Evolutionary conservation across 2,113 vertebrate genomes (phyloP), one percentile per base, ranked within the genome.

Genomic region (Oophaga pumilio): DNA sequence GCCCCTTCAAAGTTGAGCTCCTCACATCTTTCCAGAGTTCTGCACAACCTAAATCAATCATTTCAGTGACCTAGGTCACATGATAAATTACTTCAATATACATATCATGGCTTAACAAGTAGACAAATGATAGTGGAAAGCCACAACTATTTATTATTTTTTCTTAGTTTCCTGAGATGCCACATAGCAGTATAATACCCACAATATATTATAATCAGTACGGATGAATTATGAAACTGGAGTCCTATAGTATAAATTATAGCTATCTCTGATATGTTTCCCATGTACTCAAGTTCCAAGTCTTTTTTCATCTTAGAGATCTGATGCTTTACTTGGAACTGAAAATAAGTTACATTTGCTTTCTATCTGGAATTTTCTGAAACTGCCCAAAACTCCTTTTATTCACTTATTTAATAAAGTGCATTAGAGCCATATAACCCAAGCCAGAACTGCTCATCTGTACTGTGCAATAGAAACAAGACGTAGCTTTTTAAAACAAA

Each of bases 1-100:
- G 66, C 90, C 82, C 60, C 80, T 88, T 88, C 57, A 68, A 68
- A 77, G 81, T 88, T 83, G 26, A 56, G 62, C 82, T 88, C 56
- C 87, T 76, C 52, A 66, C 69, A 83, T 88, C 76, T 71, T 73
- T 73, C 57, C 64, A 14, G 57, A 64, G 69, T 82, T 66, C 69
- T 83, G 43, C n/a, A 76, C 73, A 83, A 68, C 87, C 82, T 17
- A 20, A 84, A 77, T 84, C 59, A 88, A 84, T 84, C 76, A 82
- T 64, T 53, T 22, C 28, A 17, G n/a, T 64, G 81, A 77, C 71
- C 86, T 17, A 56, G 50, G 80, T 84, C 59, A 53, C 43, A 77
- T 57, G 59, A 66, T 56, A 84, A 57, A 82, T 60, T 26, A 26
- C 24, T 83, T 83, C 80, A 76, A 66, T 43, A 83, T 88, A 79